Percentiles rank a stretch among this genome's conserved stretches.
Conservation (phyloP, 2,797 vertebrate genomes). For the Darevskia mixta region DNA sequence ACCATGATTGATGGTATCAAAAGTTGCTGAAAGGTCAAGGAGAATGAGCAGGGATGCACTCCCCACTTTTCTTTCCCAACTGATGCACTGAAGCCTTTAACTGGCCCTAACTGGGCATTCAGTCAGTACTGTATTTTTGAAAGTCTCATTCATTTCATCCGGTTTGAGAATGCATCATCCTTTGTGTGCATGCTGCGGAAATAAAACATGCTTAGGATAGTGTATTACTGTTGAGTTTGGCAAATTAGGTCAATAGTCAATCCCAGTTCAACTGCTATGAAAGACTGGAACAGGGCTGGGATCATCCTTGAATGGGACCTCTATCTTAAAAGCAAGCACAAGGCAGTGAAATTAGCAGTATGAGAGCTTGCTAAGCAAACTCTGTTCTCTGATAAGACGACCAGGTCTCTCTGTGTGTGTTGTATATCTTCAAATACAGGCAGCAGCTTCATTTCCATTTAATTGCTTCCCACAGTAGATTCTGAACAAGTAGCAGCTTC, state of each 20-base stretch:
- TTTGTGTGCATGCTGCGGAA: neutral
- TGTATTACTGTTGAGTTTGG: constrained; percentile 42
- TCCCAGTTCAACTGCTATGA: neutral
- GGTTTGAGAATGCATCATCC: neutral
- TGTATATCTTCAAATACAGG: neutral
- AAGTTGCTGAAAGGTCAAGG: no score
- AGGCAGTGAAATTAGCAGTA: neutral
- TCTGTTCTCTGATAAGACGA: neutral
- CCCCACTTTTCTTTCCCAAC: neutral
- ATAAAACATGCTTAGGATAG: constrained; percentile 15
- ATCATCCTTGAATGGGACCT: neutral
- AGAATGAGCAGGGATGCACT: neutral
- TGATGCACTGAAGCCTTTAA: neutral
- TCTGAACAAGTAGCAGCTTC: constrained; percentile 14
- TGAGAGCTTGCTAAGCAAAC: neutral
- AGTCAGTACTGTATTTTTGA: neutral
- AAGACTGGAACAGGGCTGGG: neutral
- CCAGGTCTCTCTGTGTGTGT: neutral
- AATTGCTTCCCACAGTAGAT: constrained; percentile 19
- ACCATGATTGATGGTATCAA: no score
- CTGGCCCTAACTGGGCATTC: neutral
- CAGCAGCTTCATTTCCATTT: constrained; percentile 24
- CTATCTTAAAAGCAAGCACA: constrained; percentile 2
- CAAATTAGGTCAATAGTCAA: constrained; percentile 28
- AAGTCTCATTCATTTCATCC: neutral